phyloP scores from a whole-genome alignment of 2,113 vertebrate genomes.

The Nesoenas mayeri region DNA sequence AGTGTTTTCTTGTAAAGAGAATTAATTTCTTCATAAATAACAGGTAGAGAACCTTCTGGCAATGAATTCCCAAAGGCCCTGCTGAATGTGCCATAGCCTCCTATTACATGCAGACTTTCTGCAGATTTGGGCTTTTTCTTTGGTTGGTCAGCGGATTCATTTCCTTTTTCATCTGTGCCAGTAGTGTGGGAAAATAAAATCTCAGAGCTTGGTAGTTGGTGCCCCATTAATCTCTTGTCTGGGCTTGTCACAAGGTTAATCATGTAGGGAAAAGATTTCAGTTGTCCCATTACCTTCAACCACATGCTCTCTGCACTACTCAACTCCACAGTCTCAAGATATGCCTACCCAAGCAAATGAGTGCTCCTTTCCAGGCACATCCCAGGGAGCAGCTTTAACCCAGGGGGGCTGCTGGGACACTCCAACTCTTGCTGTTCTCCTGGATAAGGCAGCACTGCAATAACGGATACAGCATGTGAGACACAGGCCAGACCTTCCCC shows the following conservation, averaged over 20 bases:
- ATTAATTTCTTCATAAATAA: background rate
- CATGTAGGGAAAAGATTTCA: background rate
- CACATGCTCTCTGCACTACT: accelerated
- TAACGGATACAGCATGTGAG: accelerated
- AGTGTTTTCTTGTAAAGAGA: background rate
- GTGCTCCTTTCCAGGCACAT: accelerated
- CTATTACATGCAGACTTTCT: background rate
- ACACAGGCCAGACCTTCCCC: background rate
- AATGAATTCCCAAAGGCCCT: background rate
- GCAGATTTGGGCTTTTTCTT: background rate
- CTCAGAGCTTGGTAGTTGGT: background rate
- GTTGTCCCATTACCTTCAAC: background rate
- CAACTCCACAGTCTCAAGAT: background rate
- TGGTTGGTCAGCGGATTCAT: background rate
- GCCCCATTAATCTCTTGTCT: background rate
- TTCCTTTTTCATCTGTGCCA: background rate
- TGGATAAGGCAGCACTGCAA: background rate
- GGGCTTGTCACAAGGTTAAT: background rate
- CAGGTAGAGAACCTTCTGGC: background rate
- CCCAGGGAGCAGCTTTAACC: background rate
- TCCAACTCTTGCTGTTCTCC: background rate
- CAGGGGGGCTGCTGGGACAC: no score
- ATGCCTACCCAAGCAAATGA: accelerated
- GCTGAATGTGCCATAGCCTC: background rate
- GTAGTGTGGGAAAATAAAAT: background rate